phyloP scores from a whole-genome alignment of 2,113 vertebrate species.

The Theropithecus gelada region DNA sequence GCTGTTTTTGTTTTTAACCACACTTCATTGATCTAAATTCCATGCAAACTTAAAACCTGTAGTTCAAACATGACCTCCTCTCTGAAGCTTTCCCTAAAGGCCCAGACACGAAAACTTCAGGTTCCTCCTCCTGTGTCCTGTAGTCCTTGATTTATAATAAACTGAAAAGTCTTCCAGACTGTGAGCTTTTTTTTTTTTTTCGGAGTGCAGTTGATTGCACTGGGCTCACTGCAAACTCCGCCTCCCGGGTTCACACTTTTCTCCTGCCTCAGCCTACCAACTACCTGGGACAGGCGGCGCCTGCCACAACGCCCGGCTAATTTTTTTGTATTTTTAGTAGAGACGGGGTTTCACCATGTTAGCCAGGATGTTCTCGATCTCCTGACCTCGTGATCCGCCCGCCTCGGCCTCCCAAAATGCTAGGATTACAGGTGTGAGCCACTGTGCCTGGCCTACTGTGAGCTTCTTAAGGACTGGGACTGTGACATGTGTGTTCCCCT shows the following conservation, averaged over 20 bases:
- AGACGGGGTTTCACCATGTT: too few relatives aligned
- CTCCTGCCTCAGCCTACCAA: too few relatives aligned
- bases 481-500: not conserved
- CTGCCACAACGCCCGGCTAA: too few relatives aligned
- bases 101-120: not conserved
- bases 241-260: too few relatives aligned
- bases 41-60: not conserved
- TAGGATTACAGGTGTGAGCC: too few relatives aligned
- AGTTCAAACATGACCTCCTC: not conserved
- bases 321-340: too few relatives aligned
- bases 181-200: not conserved
- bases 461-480: not conserved
- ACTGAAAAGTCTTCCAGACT: not conserved
- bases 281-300: too few relatives aligned
- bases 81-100: not conserved
- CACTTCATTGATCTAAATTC: not conserved
- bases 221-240: too few relatives aligned
- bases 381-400: too few relatives aligned
- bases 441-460: fast-evolving
- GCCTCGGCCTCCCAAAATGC: too few relatives aligned
- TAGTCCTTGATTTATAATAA: not conserved
- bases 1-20: not conserved
- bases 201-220: too few relatives aligned
- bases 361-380: too few relatives aligned
- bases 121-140: not conserved